phyloP scores from a whole-genome alignment of 2,888 invertebrate genomes.

The Eretmocerus hayati region DNA sequence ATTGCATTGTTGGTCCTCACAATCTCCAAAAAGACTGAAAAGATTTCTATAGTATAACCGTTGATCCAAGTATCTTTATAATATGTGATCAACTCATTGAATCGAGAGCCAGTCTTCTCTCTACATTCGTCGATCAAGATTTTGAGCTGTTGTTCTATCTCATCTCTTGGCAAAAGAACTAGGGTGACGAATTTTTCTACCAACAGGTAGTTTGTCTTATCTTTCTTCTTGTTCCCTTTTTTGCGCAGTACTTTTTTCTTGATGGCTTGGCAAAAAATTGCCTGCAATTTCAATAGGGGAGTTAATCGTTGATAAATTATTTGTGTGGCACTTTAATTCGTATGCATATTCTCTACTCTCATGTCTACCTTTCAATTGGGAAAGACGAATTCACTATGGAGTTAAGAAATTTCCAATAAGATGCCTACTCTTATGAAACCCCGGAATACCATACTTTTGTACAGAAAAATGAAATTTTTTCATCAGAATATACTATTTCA shows the following conservation, averaged over 20 bases:
- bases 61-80: neutral
- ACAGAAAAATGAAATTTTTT: too few relatives aligned
- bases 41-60: neutral
- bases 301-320: neutral
- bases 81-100: neutral
- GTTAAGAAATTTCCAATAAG: too few relatives aligned
- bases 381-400: too few relatives aligned
- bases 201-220: neutral
- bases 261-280: neutral
- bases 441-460: too few relatives aligned
- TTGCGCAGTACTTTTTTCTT: neutral
- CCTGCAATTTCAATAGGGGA: neutral
- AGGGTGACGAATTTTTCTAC: neutral
- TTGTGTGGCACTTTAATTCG: neutral
- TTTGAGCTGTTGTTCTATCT: neutral
- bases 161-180: neutral
- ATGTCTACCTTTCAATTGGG: too few relatives aligned
- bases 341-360: neutral
- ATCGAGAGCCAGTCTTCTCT: neutral
- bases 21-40: neutral
- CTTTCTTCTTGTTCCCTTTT: neutral
- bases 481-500: too few relatives aligned
- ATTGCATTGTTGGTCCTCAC: neutral
- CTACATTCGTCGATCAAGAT: neutral
- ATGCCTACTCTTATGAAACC: too few relatives aligned